Evolutionary conservation across 2,888 invertebrate species (phyloP).

Genomic region (Catocala fraxini): DNA sequence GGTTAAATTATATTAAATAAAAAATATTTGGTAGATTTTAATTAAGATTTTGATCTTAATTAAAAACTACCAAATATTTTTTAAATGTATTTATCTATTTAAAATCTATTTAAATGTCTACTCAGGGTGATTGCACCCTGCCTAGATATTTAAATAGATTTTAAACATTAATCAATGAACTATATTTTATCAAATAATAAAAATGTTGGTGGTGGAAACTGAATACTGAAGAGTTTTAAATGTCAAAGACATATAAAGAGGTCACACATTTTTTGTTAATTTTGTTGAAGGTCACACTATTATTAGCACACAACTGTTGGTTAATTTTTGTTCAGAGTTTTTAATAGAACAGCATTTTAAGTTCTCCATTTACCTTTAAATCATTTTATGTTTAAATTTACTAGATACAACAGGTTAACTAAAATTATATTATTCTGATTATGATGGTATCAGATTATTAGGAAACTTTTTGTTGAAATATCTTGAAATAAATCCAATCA

Average conservation of each 20-base stretch:
- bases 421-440: background rate
- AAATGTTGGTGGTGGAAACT: too few relatives aligned
- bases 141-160: too few relatives aligned
- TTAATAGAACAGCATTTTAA: conserved; percentile 1
- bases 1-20: too few relatives aligned
- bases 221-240: background rate
- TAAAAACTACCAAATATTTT: too few relatives aligned
- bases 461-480: background rate
- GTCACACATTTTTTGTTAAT: conserved; percentile 5
- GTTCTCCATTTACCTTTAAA: background rate
- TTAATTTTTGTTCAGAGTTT: conserved; percentile 3
- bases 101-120: too few relatives aligned
- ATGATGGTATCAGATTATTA: background rate
- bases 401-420: conserved; percentile 3
- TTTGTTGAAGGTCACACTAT: conserved; percentile 2
- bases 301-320: background rate
- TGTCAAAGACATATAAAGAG: conserved; percentile 2
- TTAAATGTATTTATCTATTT: too few relatives aligned
- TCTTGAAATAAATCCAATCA: background rate
- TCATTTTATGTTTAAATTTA: conserved; percentile 6
- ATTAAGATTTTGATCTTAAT: too few relatives aligned
- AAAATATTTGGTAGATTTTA: too few relatives aligned
- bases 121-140: too few relatives aligned
- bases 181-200: too few relatives aligned
- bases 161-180: too few relatives aligned